Evolutionary conservation across 2,797 vertebrate species (phyloP).

Genomic region (Orientallactaga sibirica): DNA sequence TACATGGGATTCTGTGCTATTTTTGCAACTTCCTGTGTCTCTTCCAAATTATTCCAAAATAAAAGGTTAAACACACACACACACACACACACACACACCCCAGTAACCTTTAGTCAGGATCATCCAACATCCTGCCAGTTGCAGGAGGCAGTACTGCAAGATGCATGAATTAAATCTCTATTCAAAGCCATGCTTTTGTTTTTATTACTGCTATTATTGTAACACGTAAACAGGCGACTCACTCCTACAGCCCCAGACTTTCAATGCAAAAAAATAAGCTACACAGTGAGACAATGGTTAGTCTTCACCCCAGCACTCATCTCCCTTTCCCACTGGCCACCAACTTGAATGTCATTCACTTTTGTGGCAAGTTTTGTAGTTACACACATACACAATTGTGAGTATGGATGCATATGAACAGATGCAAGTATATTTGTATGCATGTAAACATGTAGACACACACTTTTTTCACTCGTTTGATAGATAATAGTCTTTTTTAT

Average conservation of each 20-base stretch:
- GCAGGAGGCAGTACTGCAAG: not conserved
- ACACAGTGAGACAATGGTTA: not conserved
- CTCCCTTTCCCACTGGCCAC: not conserved
- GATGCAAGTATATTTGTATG: not conserved
- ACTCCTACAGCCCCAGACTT: slow-evolving; percentile 11
- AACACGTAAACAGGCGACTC: not conserved
- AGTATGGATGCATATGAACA: not conserved
- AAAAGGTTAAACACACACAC: slow-evolving; percentile 11
- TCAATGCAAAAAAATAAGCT: not conserved
- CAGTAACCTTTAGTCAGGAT: slow-evolving; percentile 47
- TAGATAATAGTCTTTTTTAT: not conserved
- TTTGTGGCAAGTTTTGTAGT: slow-evolving; percentile 29
- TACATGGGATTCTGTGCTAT: slow-evolving; percentile 54
- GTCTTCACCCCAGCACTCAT: not conserved
- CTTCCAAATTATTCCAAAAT: slow-evolving; percentile 71
- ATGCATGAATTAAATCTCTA: slow-evolving; percentile 43
- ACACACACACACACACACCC: not conserved
- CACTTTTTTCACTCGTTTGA: not conserved
- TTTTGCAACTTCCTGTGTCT: slow-evolving; percentile 68
- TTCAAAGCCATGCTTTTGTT: slow-evolving; percentile 1
- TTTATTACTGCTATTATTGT: slow-evolving; percentile 40
- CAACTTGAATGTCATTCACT: slow-evolving; percentile 11
- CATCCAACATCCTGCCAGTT: slow-evolving; percentile 13
- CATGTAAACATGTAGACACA: not conserved
- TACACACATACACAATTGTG: not conserved